These are phyloP conservation scores for Proisotoma minuta DNA, from an alignment of 2,888 invertebrate species.

Conservation along the genomic window DNA sequence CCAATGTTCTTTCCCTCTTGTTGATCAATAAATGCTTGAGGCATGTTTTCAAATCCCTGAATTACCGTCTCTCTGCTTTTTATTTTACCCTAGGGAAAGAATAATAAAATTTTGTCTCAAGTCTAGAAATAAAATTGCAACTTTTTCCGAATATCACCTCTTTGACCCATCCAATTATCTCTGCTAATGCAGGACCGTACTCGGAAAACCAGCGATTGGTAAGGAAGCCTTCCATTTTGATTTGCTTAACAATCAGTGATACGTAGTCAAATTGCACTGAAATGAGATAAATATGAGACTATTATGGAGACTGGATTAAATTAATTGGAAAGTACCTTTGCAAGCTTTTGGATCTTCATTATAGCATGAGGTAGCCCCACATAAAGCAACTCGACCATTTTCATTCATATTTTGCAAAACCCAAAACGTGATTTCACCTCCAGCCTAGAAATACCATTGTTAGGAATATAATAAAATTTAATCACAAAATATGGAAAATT, in stretches of 20 bases:
- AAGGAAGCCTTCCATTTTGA: constrained; percentile 59
- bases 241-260: constrained; percentile 48
- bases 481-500: constrained; percentile 26
- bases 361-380: constrained; percentile 63
- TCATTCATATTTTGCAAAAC: constrained; percentile 61
- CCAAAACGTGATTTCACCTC: constrained; percentile 61
- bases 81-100: constrained; percentile 59
- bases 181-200: constrained; percentile 61
- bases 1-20: constrained; percentile 64
- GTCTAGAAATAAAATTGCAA: not conserved
- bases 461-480: not conserved
- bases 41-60: constrained; percentile 69
- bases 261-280: constrained; percentile 56
- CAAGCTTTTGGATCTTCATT: constrained; percentile 54
- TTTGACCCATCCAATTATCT: constrained; percentile 62
- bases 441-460: constrained; percentile 55
- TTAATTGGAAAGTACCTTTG: not conserved
- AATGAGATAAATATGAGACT: not conserved
- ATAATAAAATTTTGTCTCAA: not conserved
- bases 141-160: too few relatives aligned
- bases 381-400: constrained; percentile 61
- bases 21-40: constrained; percentile 64
- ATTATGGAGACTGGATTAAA: not conserved
- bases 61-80: constrained; percentile 66
- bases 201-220: constrained; percentile 57